Conservation (phyloP, 1,140 invertebrate species). For the Contarinia nasturtii region DNA sequence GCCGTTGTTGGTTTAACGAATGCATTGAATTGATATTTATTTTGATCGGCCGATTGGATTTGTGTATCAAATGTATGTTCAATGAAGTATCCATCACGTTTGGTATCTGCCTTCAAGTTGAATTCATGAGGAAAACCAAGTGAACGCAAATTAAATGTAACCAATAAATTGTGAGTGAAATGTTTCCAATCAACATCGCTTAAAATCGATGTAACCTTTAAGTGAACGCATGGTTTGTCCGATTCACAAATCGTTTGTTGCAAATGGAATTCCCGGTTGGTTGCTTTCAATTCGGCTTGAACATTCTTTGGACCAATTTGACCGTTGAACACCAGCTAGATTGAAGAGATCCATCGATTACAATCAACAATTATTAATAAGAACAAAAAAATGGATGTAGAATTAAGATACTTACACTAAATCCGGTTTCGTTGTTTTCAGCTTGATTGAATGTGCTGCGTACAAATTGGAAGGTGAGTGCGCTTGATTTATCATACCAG, state of each 20-base stretch:
- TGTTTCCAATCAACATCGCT: slow-evolving; percentile 7
- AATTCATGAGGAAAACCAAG: slow-evolving; percentile 49
- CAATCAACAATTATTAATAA: no score
- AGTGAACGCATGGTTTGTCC: slow-evolving; percentile 45
- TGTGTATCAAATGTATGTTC: slow-evolving; percentile 48
- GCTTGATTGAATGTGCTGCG: slow-evolving; percentile 34
- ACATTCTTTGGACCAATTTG: slow-evolving; percentile 30
- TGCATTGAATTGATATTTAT: slow-evolving; percentile 44
- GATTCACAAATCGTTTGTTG: slow-evolving; percentile 49
- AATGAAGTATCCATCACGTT: slow-evolving; percentile 29
- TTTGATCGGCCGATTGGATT: slow-evolving; percentile 39
- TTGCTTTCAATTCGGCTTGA: slow-evolving; percentile 41
- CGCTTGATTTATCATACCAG: slow-evolving; percentile 39
- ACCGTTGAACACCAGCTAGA: slow-evolving; percentile 28
- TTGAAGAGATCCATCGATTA: no score
- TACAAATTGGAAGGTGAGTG: slow-evolving; percentile 50
- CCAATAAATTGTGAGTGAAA: slow-evolving; percentile 30
- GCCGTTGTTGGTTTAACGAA: slow-evolving; percentile 36
- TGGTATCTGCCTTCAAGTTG: slow-evolving; percentile 38
- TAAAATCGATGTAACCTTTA: slow-evolving; percentile 36
- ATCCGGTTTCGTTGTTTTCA: slow-evolving; percentile 38
- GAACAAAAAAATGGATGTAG: no score
- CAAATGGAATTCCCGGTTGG: slow-evolving; percentile 45
- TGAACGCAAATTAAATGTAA: slow-evolving; percentile 44
- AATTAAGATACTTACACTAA: slow-evolving; percentile 9